Base-by-base conservation (phyloP, 1,140 invertebrate genomes). In the Ephestia elutella region DNA sequence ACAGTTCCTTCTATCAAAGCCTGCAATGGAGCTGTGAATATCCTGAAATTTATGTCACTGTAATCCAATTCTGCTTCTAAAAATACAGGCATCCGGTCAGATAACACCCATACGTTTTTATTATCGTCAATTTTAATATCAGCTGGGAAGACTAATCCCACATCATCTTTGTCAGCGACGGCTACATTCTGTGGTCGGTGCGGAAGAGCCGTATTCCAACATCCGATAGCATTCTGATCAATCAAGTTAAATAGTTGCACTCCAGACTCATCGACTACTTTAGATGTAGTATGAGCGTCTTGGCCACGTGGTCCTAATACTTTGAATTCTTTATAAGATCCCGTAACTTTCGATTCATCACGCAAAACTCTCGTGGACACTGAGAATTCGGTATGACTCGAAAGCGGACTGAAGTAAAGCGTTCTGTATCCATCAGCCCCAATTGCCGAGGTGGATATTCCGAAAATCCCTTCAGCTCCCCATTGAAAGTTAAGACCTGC, bases 401-500 rank as follows among this genome's bases (percentile, higher is more conserved):
- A 92, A 28, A 96, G 73, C 0, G 95, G 94, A 72, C 93, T 94
- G 84, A 96, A 95, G 75, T 93, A 94, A 8, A 95, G 78, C 0
- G 92, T 92, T 60, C 93, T 91, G 66, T 88, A 94, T 32, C 93
- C 94, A 66, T 94, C 92, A 15, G 80, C 61, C 0, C 91, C 89
- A 9, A 91, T 78, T 0, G 94, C 92, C 0, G 94, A 92, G 2
- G 95, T 73, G 0, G 92, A 91, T 82, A 96, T 93, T 0, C 94
- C 94, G 63, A 96, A 96, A 49, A 96, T 94, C 5, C 94, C 95
- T 82, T 96, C 95, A 50, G 92, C 91, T 5, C 90, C 91, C 95
- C 94, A 96, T 80, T 95, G 94, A 89, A 95, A 96, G 73, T 95
- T 95, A 0, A 95, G 76, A 2, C 94, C 94, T 5, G 91, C 93